These are phyloP conservation scores for Lytechinus pictus DNA, from an alignment of 35 echinoderm and acorn worm species.

Conservation along the genomic window DNA sequence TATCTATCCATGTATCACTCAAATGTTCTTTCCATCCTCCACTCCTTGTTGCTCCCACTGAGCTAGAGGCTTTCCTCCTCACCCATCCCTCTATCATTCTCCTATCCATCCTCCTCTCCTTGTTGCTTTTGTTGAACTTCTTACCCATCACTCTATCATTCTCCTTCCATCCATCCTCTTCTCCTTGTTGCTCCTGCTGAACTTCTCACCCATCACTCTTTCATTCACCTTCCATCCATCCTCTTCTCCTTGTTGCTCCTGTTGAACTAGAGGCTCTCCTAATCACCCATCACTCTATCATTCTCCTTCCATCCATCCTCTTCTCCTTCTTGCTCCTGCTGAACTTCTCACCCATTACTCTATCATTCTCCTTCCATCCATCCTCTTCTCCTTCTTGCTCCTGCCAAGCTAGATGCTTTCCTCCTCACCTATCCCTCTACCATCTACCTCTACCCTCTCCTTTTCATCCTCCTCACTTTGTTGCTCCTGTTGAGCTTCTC, in stretches of 20 bases:
- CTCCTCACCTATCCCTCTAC: too few species aligned
- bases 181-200: constrained; percentile 52
- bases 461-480: background rate
- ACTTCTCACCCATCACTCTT: constrained; percentile 42
- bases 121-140: constrained; percentile 63
- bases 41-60: too few species aligned
- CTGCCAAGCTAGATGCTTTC: constrained; percentile 65
- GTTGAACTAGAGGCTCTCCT: constrained; percentile 63
- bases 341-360: constrained; percentile 60
- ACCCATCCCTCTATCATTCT: too few species aligned
- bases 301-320: background rate
- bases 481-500: constrained; percentile 59
- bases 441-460: too few species aligned
- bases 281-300: constrained; percentile 45
- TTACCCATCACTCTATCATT: constrained; percentile 28
- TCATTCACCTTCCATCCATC: background rate
- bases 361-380: background rate
- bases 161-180: background rate
- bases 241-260: constrained; percentile 52
- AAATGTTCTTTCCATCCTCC: too few species aligned
- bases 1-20: too few species aligned
- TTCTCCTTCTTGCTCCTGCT: constrained; percentile 58
- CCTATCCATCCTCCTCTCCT: background rate
- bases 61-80: too few species aligned
- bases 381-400: constrained; percentile 20